Conservation (phyloP, 2,888 invertebrate species). For the Cryptocheilus praepositus region DNA sequence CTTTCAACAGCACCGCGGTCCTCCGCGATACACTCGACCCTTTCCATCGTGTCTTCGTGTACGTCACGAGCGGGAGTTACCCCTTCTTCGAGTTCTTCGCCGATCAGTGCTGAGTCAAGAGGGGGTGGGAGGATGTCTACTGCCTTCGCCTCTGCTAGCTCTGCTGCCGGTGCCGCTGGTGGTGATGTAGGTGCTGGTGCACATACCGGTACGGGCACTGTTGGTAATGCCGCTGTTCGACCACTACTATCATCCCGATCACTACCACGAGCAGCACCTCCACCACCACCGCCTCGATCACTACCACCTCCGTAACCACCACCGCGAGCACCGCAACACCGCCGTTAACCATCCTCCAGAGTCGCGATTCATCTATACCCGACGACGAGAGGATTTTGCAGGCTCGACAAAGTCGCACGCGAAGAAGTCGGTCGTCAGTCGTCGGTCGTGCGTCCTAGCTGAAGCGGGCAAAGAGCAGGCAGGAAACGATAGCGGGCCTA, state of each 20-base stretch:
- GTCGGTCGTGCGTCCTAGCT: conserved; percentile 61
- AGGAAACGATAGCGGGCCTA: neutral
- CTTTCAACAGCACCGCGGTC: conserved; percentile 46
- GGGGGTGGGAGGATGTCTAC: conserved; percentile 23
- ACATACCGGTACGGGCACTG: neutral
- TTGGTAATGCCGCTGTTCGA: neutral
- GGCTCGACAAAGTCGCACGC: conserved; percentile 71
- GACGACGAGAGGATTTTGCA: conserved; percentile 67
- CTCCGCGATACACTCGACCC: conserved; percentile 48
- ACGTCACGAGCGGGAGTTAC: conserved; percentile 50
- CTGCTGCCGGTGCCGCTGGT: conserved; percentile 30
- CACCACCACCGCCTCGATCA: conserved; percentile 31
- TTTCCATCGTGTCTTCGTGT: conserved; percentile 51
- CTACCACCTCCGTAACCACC: conserved; percentile 34
- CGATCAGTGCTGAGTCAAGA: conserved; percentile 49
- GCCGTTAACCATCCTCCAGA: conserved; percentile 46
- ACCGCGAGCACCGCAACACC: conserved; percentile 46
- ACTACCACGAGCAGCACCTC: conserved; percentile 40
- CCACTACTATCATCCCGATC: conserved; percentile 3
- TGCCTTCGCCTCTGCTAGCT: conserved; percentile 16
- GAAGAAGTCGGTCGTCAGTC: conserved; percentile 65
- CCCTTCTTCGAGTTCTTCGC: conserved; percentile 51
- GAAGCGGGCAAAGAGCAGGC: too few relatives aligned
- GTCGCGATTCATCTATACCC: conserved; percentile 47
- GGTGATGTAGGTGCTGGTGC: neutral